Base-by-base conservation (phyloP, 2,888 invertebrate genomes). In the Agrenia bidenticulata region DNA sequence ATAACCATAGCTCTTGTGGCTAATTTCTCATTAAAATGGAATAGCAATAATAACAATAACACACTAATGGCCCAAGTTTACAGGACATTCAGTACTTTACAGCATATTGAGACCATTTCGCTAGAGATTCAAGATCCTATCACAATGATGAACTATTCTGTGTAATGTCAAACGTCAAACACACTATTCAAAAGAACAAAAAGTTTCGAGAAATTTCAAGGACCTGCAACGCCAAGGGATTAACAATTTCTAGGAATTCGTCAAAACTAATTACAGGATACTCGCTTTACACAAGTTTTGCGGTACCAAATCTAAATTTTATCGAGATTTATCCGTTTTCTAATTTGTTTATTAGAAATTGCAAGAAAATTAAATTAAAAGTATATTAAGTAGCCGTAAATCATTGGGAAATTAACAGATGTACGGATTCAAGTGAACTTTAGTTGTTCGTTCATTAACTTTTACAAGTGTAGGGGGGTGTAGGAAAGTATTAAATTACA, bases 41-140 rank as follows among this genome's bases (percentile, higher is more conserved):
- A 58, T 58, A 45, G 58, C 45, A 45, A 58, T 58, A 58, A 58
- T 58, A 58, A 58, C 58, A 58, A 58, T 58, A 58, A 58, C 58
- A 42, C 41, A 23, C 58, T 58, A 58, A 58, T 58, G 49, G 58
- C 45, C 15, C 58, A 58, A 45, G 26, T 58, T 58, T 58, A 58
- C 58, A 58, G 58, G 42, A 41, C 19, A 17, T 11, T 51, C 51
- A 23, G 13, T 51, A 51, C 51, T 24, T 51, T 51, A 51, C 51
- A 51, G 51, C 51, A 51, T 23, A 51, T 51, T 45, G n/a, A 19
- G 45, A 19, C 19, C 4, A 19, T 45, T 45, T 51, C 23, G 13
- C 49, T 49, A 7, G 19, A 39, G 15, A 11, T 39, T 7, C 45
- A 17, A 45, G 45, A 45, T 45, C 19, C 19, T 45, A 45, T 45